Base-by-base conservation (phyloP, 2,888 invertebrate genomes). In the Rhabditoides inermis region DNA sequence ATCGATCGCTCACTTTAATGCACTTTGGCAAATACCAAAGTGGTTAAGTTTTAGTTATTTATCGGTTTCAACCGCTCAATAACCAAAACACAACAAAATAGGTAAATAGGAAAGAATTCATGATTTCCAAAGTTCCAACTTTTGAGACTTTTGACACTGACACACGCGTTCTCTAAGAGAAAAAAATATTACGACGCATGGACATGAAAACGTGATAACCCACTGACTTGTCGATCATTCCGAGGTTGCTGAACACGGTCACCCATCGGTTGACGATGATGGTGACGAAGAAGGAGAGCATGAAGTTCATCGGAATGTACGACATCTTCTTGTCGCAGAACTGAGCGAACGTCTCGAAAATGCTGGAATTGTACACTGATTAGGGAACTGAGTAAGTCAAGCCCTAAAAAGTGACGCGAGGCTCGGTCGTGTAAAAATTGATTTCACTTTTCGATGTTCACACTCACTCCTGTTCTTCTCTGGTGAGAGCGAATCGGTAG, bases 271-370 rank as follows among this genome's bases (percentile, higher is more conserved):
- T 62, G 47, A 65, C 61, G 3, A 69, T 64, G 20, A 62, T 61
- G 20, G 65, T 62, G n/a, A 69, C 69, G 45, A 69, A 69, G 45
- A 69, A 69, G 37, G 60, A 59, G 7, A 69, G 54, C 65, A 69
- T 62, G 54, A 69, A 69, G 27, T 61, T 64, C 36, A 69, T 47
- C 10, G 67, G 67, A 32, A 67, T 62, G 47, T 60, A 62, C 41
- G 51, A 53, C 39, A 67, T 41, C 49, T 63, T 50, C n/a, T 60
- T 52, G 41, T 65, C 60, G 37, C 60, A 59, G 41, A 63, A 61
- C 28, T 45, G 46, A 49, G 61, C 61, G 32, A 69, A 55, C 41
- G 56, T 49, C 37, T 62, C 62, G 41, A 65, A 63, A 7, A 56
- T 53, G 40, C 67, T 67, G 56, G 47, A 64, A 60, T 6, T 2